Percentiles rank a stretch among this genome's conserved stretches.
phyloP scores from a whole-genome alignment of 2,888 invertebrate species.

The Gandaritis pyraliata region DNA sequence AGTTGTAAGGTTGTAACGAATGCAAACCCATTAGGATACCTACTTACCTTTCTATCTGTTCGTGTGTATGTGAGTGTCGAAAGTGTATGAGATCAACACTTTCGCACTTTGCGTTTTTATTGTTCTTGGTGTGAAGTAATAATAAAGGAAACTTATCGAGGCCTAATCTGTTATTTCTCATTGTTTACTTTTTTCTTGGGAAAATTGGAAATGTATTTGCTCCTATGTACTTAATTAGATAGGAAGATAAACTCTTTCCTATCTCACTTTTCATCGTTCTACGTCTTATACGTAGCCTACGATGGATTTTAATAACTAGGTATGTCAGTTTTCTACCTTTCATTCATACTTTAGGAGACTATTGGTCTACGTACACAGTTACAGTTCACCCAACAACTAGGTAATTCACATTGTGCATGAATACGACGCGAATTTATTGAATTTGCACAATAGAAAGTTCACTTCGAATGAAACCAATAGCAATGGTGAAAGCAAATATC shows the following conservation, averaged over 20 bases:
- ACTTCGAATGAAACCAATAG: conserved; percentile 48
- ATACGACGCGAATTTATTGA: conserved; percentile 55
- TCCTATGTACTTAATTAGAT: conserved; percentile 16
- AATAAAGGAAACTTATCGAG: conserved; percentile 21
- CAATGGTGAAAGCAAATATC: conserved; percentile 57
- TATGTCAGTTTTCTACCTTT: background rate
- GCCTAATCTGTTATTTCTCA: conserved; percentile 21
- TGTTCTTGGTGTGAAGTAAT: conserved; percentile 28
- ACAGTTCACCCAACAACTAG: conserved; percentile 29
- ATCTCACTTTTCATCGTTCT: background rate
- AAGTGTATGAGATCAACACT: conserved; percentile 34
- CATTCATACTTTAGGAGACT: no score
- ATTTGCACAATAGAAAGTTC: conserved; percentile 58
- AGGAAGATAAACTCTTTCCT: conserved; percentile 21
- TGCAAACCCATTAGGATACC: background rate
- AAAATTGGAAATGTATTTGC: background rate
- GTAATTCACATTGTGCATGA: conserved; percentile 24
- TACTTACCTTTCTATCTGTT: conserved; percentile 1
- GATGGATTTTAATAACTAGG: no score
- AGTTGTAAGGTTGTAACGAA: background rate
- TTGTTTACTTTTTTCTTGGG: conserved; percentile 13
- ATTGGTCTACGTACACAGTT: no score
- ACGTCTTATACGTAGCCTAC: no score
- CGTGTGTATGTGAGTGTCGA: conserved; percentile 26
- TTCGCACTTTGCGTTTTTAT: conserved; percentile 33